Evolutionary conservation across 2,113 vertebrate species (phyloP).

Genomic region (Anolis carolinensis): DNA sequence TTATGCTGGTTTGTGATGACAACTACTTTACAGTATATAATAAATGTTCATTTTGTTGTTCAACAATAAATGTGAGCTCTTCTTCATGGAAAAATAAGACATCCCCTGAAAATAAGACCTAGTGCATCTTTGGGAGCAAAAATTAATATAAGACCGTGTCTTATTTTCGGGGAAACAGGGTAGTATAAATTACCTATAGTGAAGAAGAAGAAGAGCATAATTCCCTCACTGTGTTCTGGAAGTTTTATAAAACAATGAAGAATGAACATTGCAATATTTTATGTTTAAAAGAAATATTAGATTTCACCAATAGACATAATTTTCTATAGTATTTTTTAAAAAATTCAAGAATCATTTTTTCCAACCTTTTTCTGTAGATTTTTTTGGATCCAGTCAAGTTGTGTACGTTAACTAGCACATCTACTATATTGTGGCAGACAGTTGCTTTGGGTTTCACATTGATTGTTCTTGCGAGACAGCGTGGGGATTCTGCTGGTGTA

Average conservation of each 20-base stretch:
- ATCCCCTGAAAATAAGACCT: too few relatives aligned
- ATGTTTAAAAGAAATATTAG: neutral
- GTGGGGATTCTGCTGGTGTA: too few relatives aligned
- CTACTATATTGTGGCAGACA: neutral
- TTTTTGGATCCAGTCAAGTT: neutral
- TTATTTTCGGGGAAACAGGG: too few relatives aligned
- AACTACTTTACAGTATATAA: too few relatives aligned
- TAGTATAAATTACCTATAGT: constrained; percentile 60
- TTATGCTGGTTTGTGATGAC: too few relatives aligned
- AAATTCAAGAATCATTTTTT: neutral
- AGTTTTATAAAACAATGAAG: constrained; percentile 49
- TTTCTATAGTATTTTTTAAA: constrained; percentile 30
- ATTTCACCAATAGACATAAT: neutral
- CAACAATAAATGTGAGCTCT: too few relatives aligned
- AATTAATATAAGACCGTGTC: too few relatives aligned
- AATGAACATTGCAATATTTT: constrained; percentile 56
- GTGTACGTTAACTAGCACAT: neutral
- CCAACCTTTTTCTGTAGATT: constrained; percentile 37
- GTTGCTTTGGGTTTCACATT: too few relatives aligned
- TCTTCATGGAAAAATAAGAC: too few relatives aligned
- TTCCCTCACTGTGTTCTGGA: constrained; percentile 52
- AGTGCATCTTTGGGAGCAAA: too few relatives aligned
- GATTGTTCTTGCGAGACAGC: too few relatives aligned
- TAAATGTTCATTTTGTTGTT: too few relatives aligned
- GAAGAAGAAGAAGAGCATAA: constrained; percentile 59